Conservation (phyloP, 2,888 invertebrate species). For the Trichogramma dendrolimi region DNA sequence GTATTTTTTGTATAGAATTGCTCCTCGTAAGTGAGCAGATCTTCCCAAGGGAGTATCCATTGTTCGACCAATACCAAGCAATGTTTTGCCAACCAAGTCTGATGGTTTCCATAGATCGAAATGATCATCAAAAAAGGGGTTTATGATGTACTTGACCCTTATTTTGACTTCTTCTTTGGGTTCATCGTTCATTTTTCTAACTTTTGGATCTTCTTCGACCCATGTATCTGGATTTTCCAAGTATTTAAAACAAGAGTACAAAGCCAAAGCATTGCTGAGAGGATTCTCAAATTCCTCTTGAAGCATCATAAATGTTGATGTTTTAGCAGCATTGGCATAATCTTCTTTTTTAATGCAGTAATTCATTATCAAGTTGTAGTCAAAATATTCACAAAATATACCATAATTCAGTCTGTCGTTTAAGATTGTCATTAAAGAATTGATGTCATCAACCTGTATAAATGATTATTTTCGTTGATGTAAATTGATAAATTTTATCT, state of each 20-base stretch:
- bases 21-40: constrained; percentile 64
- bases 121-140: constrained; percentile 83
- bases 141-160: constrained; percentile 73
- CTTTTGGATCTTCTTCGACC: constrained; percentile 51
- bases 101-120: constrained; percentile 74
- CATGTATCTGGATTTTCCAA: constrained; percentile 56
- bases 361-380: constrained; percentile 77
- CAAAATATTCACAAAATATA: constrained; percentile 79
- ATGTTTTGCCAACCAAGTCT: constrained; percentile 77
- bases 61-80: constrained; percentile 61
- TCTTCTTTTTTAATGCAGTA: constrained; percentile 67
- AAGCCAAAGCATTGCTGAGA: constrained; percentile 63
- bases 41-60: constrained; percentile 55
- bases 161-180: constrained; percentile 65
- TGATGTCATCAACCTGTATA: constrained; percentile 15
- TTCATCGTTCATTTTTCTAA: constrained; percentile 29
- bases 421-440: constrained; percentile 68
- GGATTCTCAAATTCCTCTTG: constrained; percentile 81
- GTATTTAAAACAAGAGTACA: constrained; percentile 74
- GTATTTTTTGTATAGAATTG: constrained; percentile 66
- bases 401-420: constrained; percentile 84
- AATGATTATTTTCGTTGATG: too few relatives aligned
- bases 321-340: constrained; percentile 68
- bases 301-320: constrained; percentile 77
- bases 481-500: not conserved